A percentile compares a stretch with the other conserved stretches of the same genome.
These are phyloP conservation scores for Drosophila nigrodunni DNA, from an alignment of 1,140 invertebrate genomes.

Conservation along the genomic window DNA sequence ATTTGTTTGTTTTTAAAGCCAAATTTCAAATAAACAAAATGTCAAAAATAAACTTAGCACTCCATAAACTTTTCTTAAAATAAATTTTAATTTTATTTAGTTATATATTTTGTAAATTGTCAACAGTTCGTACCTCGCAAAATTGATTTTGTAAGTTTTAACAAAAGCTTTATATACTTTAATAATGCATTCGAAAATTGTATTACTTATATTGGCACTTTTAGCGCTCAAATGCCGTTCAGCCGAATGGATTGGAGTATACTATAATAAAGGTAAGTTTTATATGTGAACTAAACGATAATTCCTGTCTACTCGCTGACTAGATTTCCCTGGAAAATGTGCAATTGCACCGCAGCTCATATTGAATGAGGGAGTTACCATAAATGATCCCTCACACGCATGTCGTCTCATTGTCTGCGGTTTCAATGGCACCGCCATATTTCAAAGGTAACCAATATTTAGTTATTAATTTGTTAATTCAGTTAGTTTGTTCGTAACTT, in stretches of 20 bases:
- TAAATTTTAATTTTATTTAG: neutral
- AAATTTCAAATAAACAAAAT: neutral
- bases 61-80: too few relatives aligned
- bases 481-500: neutral
- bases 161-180: neutral
- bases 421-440: conserved; percentile 22
- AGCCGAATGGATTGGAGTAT: conserved; percentile 40
- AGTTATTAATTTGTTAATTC: neutral
- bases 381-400: conserved; percentile 63
- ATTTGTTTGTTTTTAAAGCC: conserved; percentile 4
- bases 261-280: conserved; percentile 44
- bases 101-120: neutral
- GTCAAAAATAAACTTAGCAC: too few relatives aligned
- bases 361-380: conserved; percentile 42
- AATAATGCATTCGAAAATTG: neutral
- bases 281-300: neutral
- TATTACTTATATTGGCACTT: conserved; percentile 1
- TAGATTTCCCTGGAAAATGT: conserved; percentile 65
- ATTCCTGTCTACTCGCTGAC: too few relatives aligned
- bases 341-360: conserved; percentile 41
- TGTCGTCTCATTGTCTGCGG: conserved; percentile 67
- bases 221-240: conserved; percentile 1
- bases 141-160: conserved; percentile 1
- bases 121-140: neutral
- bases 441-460: conserved; percentile 48